phyloP scores from a whole-genome alignment of 2,888 invertebrate genomes.

The Pollenia angustigena region DNA sequence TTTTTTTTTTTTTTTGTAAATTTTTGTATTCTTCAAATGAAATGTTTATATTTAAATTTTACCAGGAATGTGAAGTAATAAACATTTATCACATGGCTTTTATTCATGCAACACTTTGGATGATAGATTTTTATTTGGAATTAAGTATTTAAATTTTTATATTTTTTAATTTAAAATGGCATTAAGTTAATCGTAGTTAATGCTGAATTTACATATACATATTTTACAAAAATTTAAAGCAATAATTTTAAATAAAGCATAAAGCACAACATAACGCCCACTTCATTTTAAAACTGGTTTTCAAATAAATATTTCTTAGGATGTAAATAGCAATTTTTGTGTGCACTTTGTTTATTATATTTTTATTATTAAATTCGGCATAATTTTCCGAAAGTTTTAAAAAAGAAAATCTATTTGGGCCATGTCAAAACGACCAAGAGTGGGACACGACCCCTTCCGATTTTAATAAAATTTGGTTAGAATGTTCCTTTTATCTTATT shows the following conservation, averaged over 20 bases:
- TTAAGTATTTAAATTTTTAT: background rate
- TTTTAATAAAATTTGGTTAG: too few species aligned
- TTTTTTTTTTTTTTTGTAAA: background rate
- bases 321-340: background rate
- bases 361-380: too few species aligned
- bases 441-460: too few species aligned
- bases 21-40: conserved; percentile 5
- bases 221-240: background rate
- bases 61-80: conserved; percentile 26
- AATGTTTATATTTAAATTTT: conserved; percentile 60
- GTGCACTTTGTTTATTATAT: background rate
- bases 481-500: too few species aligned
- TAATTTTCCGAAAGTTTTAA: too few species aligned
- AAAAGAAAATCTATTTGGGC: too few species aligned
- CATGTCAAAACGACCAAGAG: too few species aligned
- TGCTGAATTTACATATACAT: background rate
- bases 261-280: conserved; percentile 29
- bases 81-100: conserved; percentile 40
- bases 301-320: background rate
- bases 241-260: background rate
- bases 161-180: conserved; percentile 31
- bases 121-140: conserved; percentile 32
- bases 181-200: background rate
- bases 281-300: conserved; percentile 22
- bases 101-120: background rate